Conservation (phyloP, 2,797 vertebrate genomes). For the Tenualosa ilisha region DNA sequence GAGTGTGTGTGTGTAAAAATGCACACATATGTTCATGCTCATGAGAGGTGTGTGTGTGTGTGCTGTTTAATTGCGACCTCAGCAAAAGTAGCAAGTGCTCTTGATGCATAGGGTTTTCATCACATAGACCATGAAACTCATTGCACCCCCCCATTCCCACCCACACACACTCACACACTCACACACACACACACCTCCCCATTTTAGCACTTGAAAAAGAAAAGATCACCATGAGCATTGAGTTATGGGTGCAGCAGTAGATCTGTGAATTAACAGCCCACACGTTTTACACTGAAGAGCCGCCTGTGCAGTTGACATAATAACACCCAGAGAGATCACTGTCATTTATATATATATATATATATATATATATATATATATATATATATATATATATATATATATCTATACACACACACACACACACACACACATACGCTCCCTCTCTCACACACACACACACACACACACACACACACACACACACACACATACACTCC, state of each 20-base stretch:
- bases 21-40: neutral
- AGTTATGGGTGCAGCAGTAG: constrained; percentile 40
- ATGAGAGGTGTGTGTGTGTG: constrained; percentile 17
- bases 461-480: too few species aligned
- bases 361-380: too few species aligned
- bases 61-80: constrained; percentile 75
- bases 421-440: too few species aligned
- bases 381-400: too few species aligned
- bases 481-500: too few species aligned
- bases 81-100: constrained; percentile 77
- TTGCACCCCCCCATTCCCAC: constrained; percentile 43
- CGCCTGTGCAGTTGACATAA: constrained; percentile 57
- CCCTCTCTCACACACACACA: too few species aligned
- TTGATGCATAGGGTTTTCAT: constrained; percentile 75
- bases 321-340: constrained; percentile 7
- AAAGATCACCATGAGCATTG: constrained; percentile 49
- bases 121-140: constrained; percentile 56
- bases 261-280: constrained; percentile 47
- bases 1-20: constrained; percentile 21
- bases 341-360: too few species aligned
- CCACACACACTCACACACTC: too few species aligned
- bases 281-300: constrained; percentile 47
- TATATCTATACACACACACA: too few species aligned
- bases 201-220: constrained; percentile 34
- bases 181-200: constrained; percentile 27